Evolutionary conservation across 2,113 vertebrate genomes (phyloP), one percentile per base, ranked within the genome.

Genomic region (Scalopus aquaticus): DNA sequence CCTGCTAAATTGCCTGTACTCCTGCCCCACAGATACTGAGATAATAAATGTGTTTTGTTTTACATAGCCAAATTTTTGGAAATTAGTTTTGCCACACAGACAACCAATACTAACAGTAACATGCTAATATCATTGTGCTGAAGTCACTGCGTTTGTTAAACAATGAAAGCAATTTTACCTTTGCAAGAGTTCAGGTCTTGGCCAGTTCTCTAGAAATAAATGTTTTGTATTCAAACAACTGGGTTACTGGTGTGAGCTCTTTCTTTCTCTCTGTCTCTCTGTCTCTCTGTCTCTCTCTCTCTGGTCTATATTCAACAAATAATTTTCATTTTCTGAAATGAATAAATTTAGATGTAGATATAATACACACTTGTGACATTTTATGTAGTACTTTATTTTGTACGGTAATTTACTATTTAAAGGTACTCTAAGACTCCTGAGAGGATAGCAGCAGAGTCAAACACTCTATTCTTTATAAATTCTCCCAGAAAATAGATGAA

Each of bases 281-380:
- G n/a, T 46, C 10, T 51, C 49, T 51, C 5, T 51, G 3, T 51
- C 49, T 51, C 58, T 60, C 8, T 60, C 11, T 9, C 12, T 60
- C n/a, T 24, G 20, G 58, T 60, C 26, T 60, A 49, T 10, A 69
- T 79, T 54, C 11, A 73, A 44, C 5, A 20, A 2, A 44, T 13
- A 56, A 67, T 90, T 95, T 90, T 42, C 11, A 58, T 74, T 90
- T 95, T 88, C 37, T 72, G n/a, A 85, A 51, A 39, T 1, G 22
- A 69, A 17, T 58, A 65, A 92, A 77, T 79, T 49, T 24, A 65
- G 17, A 79, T 7, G 15, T 58, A 74, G 30, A 37, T 5, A 37
- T 22, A n/a, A n/a, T n/a, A 58, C 26, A 37, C 3, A 65, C 46
- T 15, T 83, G 7, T 10, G 13, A 16, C 77, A 78, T 19, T 79